Percentiles rank a stretch among this genome's conserved stretches.
Conservation (phyloP, 2,888 invertebrate genomes). For the Leptopilina drosophilae region DNA sequence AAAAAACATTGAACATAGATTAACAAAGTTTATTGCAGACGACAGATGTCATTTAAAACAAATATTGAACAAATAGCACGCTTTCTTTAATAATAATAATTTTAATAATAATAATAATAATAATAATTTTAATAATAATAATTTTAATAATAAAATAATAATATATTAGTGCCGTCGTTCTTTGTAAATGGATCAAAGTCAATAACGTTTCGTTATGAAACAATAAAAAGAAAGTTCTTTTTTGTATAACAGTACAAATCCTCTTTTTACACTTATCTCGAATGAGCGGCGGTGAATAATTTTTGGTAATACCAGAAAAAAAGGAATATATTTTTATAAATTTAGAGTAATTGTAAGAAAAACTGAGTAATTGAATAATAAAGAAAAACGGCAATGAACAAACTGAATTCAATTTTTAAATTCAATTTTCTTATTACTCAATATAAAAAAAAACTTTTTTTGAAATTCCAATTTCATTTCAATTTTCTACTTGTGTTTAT, state of each 20-base stretch:
- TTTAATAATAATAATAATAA: conserved; percentile 39
- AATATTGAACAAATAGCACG: conserved; percentile 61
- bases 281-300: neutral
- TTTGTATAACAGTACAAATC: conserved; percentile 31
- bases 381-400: conserved; percentile 25
- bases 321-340: neutral
- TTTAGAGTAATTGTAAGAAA: conserved; percentile 28
- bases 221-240: conserved; percentile 1
- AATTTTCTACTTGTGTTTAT: neutral
- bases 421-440: too few species aligned
- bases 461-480: neutral
- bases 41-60: conserved; percentile 59
- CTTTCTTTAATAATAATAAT: conserved; percentile 39
- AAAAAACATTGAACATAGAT: conserved; percentile 61
- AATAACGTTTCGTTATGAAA: conserved; percentile 20
- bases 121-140: too few species aligned
- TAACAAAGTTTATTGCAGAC: conserved; percentile 68
- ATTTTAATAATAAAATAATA: conserved; percentile 42
- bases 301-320: conserved; percentile 7
- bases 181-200: conserved; percentile 7
- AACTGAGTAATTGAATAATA: neutral
- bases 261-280: conserved; percentile 16
- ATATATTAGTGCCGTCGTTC: conserved; percentile 39
- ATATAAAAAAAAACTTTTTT: neutral
- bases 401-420: conserved; percentile 9